Evolutionary conservation across 2,797 vertebrate species (phyloP).

Genomic region (Morus bassanus): DNA sequence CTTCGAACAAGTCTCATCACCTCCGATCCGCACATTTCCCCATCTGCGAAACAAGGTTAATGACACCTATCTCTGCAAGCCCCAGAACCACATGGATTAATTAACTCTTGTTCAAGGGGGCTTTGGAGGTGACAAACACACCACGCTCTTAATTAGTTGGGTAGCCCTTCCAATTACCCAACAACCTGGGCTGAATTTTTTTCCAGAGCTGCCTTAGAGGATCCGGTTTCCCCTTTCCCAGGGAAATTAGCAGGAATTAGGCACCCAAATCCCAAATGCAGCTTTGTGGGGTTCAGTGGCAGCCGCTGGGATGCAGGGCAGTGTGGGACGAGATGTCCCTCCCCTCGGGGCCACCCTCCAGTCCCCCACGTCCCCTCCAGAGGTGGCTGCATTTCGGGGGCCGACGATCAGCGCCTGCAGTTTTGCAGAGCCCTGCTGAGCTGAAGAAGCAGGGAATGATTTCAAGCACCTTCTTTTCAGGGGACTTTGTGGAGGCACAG

Average conservation of each 20-base stretch:
- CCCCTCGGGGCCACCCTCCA: background rate
- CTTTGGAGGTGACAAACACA: background rate
- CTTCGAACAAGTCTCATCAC: background rate
- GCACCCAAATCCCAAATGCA: background rate
- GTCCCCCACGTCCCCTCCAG: fast-evolving
- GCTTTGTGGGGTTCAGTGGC: background rate
- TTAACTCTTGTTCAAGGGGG: background rate
- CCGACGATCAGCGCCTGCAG: fast-evolving
- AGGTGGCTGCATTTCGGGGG: background rate
- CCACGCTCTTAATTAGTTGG: background rate
- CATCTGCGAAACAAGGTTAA: background rate
- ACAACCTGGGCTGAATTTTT: background rate
- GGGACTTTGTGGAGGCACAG: background rate
- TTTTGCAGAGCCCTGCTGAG: background rate
- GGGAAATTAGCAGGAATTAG: constrained; percentile 16
- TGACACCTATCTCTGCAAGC: background rate
- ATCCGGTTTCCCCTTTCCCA: constrained; percentile 1
- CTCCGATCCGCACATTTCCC: background rate
- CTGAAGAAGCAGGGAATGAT: background rate
- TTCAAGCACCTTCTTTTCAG: background rate
- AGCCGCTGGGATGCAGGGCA: background rate
- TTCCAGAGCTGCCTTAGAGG: background rate
- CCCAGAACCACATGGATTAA: background rate
- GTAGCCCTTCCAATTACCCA: background rate
- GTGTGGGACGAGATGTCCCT: background rate